Conservation (phyloP, 1,140 invertebrate species). For the Callitettix versicolor region DNA sequence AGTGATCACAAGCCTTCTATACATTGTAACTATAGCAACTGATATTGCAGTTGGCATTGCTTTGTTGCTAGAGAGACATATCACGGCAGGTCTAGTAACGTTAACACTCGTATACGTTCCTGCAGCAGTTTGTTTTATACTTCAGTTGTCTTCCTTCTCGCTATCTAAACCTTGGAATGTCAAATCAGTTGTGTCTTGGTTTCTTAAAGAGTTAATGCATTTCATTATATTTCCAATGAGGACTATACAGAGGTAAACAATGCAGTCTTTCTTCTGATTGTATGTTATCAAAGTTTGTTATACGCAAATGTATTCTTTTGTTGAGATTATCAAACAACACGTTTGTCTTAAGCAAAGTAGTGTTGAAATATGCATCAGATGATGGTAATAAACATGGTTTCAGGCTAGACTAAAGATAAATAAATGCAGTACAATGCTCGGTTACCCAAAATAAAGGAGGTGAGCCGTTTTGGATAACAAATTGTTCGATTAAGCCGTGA, state of each 20-base stretch:
- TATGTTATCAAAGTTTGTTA: background rate
- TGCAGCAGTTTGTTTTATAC: conserved; percentile 39
- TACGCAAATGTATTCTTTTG: too few species aligned
- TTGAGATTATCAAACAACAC: too few species aligned
- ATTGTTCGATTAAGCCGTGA: too few species aligned
- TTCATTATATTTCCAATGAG: conserved; percentile 21
- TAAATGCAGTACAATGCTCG: too few species aligned
- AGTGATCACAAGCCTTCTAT: conserved; percentile 11
- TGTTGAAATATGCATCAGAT: too few species aligned
- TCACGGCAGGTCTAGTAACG: conserved; percentile 25
- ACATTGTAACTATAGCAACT: conserved; percentile 17
- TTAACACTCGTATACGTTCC: conserved; percentile 41
- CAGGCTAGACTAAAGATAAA: too few species aligned
- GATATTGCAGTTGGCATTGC: conserved; percentile 14
- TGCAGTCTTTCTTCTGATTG: background rate
- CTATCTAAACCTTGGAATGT: conserved; percentile 20
- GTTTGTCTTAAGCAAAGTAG: too few species aligned
- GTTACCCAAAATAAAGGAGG: too few species aligned
- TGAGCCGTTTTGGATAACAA: too few species aligned
- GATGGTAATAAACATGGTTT: too few species aligned
- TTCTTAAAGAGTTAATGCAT: conserved; percentile 16
- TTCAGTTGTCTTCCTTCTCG: conserved; percentile 39
- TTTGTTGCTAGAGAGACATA: background rate
- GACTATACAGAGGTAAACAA: conserved; percentile 21
- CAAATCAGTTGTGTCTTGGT: conserved; percentile 14